A percentile compares a stretch with the other conserved stretches of the same genome.
Evolutionary conservation across 92 coral and sea anemone genomes (phyloP).

Genomic region (Zoanthus sociatus): DNA sequence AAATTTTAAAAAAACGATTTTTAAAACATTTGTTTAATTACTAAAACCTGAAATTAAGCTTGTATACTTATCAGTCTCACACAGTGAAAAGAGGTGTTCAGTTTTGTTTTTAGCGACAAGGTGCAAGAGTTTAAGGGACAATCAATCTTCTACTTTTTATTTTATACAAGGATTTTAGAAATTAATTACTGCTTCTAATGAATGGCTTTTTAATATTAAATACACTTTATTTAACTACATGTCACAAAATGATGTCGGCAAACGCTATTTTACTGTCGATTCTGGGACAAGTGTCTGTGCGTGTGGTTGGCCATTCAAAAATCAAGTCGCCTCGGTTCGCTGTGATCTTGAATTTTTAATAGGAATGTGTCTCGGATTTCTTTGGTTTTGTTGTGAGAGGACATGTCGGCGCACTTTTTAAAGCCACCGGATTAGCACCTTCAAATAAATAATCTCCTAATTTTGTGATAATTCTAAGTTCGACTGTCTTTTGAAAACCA

Average conservation of each 20-base stretch:
- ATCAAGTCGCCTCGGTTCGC: constrained; percentile 12
- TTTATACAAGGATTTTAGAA: constrained; percentile 4
- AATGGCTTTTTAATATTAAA: constrained; percentile 15
- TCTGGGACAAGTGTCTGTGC: constrained; percentile 2
- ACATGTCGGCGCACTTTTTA: constrained; percentile 10
- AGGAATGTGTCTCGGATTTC: constrained; percentile 25
- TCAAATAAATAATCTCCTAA: constrained; percentile 40
- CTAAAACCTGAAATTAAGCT: no score
- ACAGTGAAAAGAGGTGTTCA: no score
- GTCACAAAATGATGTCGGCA: constrained; percentile 36
- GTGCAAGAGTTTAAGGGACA: background rate
- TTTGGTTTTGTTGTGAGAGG: constrained; percentile 1
- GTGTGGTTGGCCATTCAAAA: constrained; percentile 31
- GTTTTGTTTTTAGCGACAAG: no score
- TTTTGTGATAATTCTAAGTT: constrained; percentile 1
- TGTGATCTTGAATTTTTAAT: constrained; percentile 16
- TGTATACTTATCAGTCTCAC: no score
- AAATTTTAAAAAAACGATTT: no score
- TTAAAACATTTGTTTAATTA: no score
- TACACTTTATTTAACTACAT: constrained; percentile 6
- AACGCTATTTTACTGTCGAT: constrained; percentile 1
- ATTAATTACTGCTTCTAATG: constrained; percentile 20
- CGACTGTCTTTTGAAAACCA: background rate
- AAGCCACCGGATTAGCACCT: constrained; percentile 29
- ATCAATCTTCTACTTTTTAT: background rate